Evolutionary conservation across 2,113 vertebrate genomes (phyloP), one percentile per base, ranked within the genome.

Genomic region (Electrona antarctica): DNA sequence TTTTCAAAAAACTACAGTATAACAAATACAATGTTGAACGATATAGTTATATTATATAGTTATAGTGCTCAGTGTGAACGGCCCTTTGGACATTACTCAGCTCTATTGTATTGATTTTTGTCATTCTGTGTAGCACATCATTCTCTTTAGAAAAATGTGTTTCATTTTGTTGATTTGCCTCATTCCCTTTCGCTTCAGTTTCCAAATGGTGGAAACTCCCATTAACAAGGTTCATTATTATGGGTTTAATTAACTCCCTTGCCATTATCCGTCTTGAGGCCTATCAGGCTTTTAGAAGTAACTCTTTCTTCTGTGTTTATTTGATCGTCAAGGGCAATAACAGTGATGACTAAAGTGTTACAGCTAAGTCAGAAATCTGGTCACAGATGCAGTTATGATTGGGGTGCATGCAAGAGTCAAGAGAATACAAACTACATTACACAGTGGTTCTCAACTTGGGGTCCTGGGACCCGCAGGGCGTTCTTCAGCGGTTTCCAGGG

Each of bases 371-470:
- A 76, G 76, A 79, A 73, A 71, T 69, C 64, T 50, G 67, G 71
- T 84, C 82, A 84, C 85, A 66, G 89, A 83, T 77, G 83, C 80
- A 89, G 88, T 92, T 91, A 90, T 88, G 87, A 87, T 87, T 83
- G 76, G 50, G 5, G 69, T 79, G 14, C 83, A 71, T 90, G 88
- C 84, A 89, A 87, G 87, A 92, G 89, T 91, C 89, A 90, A 90
- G 82, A 90, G 87, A 89, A 88, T 80, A 90, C 89, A 89, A 87
- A 90, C 89, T 83, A 85, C 73, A 0, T 3, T 41, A 41, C 0
- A 41, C 33, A 41, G 33, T 33, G 29, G 29, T 33, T 33, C 29
- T 33, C 29, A 33, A 33, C 29, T 2, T n/a, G 29, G 2, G 29
- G 29, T 33, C 29, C 29, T 33, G 29, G 29, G 29, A 33, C 29